These are phyloP conservation scores for Strigamia transsilvanica DNA, from an alignment of 2,888 invertebrate genomes.

Conservation along the genomic window DNA sequence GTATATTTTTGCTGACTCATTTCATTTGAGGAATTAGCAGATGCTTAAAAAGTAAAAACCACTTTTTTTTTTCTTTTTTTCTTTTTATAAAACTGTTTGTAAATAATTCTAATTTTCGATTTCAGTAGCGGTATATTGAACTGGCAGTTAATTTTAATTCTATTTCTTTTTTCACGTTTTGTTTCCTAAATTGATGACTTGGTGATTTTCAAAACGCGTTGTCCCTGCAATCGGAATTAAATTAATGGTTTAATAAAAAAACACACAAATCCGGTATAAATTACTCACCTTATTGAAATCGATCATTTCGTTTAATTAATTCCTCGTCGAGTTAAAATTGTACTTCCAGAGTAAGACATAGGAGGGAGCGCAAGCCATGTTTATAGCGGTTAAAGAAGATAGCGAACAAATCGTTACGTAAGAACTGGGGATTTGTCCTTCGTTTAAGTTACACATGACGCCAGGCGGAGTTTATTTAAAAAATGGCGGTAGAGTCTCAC, in stretches of 20 bases:
- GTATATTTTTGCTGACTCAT: slow-evolving; percentile 10
- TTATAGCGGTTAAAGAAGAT: neutral
- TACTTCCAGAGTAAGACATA: neutral
- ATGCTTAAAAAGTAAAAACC: no score
- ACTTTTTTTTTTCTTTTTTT: neutral
- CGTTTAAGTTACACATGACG: neutral
- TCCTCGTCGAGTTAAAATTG: neutral
- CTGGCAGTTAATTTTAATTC: no score
- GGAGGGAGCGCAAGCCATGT: slow-evolving; percentile 15
- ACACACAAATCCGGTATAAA: neutral
- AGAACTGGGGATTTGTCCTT: neutral
- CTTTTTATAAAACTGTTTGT: neutral
- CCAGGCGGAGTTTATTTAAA: neutral
- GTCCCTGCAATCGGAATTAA: neutral
- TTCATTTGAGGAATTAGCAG: neutral
- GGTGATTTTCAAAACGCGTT: neutral
- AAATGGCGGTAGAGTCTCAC: slow-evolving; percentile 39
- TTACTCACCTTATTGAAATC: neutral
- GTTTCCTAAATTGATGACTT: no score
- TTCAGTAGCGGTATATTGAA: no score
- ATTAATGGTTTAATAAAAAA: neutral
- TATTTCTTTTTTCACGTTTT: no score
- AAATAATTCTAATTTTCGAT: no score
- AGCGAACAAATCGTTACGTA: neutral
- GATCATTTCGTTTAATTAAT: neutral